A percentile compares a stretch with the other conserved stretches of the same genome.
Evolutionary conservation across 2,888 invertebrate species (phyloP).

Genomic region (Physocephala rufipes): DNA sequence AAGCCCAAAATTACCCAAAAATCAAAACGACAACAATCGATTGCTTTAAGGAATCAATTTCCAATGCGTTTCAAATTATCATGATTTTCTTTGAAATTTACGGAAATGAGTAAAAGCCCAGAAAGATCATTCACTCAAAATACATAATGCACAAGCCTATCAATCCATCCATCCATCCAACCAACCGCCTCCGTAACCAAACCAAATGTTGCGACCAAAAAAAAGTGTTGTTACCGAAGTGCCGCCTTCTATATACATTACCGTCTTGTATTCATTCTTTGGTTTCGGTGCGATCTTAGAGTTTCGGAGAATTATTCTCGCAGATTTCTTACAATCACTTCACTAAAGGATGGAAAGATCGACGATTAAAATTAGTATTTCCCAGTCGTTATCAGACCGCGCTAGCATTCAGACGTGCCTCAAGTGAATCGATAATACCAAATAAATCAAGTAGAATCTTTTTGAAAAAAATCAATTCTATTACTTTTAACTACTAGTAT

Average conservation of each 20-base stretch:
- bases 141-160: no score
- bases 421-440: no score
- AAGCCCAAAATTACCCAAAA: no score
- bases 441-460: constrained; percentile 15
- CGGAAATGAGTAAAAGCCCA: no score
- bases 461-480: constrained; percentile 15
- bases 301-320: constrained; percentile 28
- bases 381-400: constrained; percentile 64
- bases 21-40: no score
- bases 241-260: neutral
- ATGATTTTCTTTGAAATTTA: no score
- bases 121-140: no score
- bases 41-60: no score
- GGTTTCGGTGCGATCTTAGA: constrained; percentile 7
- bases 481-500: constrained; percentile 5
- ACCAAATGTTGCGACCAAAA: no score
- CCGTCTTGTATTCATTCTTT: neutral
- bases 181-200: no score
- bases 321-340: constrained; percentile 23
- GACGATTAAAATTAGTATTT: constrained; percentile 43
- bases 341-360: constrained; percentile 24
- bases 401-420: constrained; percentile 63
- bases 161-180: no score
- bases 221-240: no score
- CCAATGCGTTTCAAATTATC: neutral